Evolutionary conservation across 1,140 invertebrate species (phyloP).

Genomic region (Prorops nasuta): DNA sequence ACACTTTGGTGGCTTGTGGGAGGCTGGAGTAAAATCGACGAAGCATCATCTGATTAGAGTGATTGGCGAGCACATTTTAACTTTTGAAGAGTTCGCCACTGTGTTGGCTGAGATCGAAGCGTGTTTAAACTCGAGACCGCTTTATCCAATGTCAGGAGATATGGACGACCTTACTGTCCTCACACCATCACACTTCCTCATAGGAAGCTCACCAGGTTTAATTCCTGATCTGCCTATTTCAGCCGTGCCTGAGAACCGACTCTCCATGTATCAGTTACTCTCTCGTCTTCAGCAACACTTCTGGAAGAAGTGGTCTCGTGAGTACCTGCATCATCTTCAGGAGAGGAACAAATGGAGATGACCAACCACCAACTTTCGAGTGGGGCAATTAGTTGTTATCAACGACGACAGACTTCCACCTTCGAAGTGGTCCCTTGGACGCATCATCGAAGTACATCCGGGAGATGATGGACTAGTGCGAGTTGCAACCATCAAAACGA

Average conservation of each 20-base stretch:
- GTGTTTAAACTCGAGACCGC: background rate
- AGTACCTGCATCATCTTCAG: background rate
- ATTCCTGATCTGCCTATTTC: background rate
- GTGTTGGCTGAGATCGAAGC: background rate
- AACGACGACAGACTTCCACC: constrained; percentile 22
- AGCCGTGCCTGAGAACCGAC: too few relatives aligned
- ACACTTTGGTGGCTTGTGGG: too few relatives aligned
- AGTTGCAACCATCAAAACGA: constrained; percentile 32
- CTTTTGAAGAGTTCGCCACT: background rate
- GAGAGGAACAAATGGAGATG: background rate
- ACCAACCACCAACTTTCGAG: background rate
- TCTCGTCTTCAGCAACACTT: background rate
- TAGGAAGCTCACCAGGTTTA: background rate
- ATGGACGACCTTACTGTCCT: background rate
- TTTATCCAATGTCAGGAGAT: background rate
- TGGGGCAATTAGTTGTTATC: constrained; percentile 16
- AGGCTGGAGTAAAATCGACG: too few relatives aligned
- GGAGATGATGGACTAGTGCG: constrained; percentile 36
- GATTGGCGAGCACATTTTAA: background rate
- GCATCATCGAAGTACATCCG: constrained; percentile 18
- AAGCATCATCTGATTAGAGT: too few relatives aligned
- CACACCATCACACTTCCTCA: background rate
- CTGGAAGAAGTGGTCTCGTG: background rate
- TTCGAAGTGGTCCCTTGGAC: constrained; percentile 5
- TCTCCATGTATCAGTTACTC: background rate